phyloP scores from a whole-genome alignment of 2,113 vertebrate species.

The Meriones unguiculatus region DNA sequence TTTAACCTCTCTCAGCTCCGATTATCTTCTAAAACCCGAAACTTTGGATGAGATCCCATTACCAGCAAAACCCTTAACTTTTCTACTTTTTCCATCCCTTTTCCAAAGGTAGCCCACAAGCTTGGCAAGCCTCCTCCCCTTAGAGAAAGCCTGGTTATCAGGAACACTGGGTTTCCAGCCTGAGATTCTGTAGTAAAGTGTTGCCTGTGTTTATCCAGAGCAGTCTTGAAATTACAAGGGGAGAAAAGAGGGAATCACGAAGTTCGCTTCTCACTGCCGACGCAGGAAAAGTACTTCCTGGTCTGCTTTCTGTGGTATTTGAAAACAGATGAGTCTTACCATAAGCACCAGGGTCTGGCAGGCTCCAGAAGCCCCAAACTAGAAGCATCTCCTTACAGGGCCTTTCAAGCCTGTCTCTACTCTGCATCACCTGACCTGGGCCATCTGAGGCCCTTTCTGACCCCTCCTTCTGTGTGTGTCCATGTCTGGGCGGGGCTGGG shows the following conservation, averaged over 20 bases:
- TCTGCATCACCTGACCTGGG: not conserved
- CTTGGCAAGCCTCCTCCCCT: not conserved
- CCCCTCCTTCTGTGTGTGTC: constrained; percentile 62
- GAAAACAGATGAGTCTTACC: not conserved
- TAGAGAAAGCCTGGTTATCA: not conserved
- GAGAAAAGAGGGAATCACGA: not conserved
- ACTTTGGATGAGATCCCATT: constrained; percentile 4
- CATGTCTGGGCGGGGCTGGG: constrained; percentile 13
- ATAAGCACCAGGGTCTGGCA: not conserved
- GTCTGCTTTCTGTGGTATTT: not conserved
- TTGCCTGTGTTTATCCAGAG: not conserved
- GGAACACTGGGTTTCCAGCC: not conserved
- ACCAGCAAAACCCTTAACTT: not conserved
- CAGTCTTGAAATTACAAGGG: not conserved
- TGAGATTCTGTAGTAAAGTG: not conserved
- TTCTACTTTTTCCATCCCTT: not conserved
- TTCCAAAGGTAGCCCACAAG: not conserved
- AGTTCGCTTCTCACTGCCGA: not conserved
- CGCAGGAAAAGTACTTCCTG: not conserved
- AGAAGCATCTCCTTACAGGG: not conserved
- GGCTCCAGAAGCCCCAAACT: not conserved
- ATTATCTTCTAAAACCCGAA: constrained; percentile 22
- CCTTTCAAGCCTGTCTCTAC: not conserved
- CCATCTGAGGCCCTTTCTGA: not conserved
- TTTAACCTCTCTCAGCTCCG: constrained; percentile 50